A percentile compares a stretch with the other conserved stretches of the same genome.
phyloP scores from a whole-genome alignment of 2,113 vertebrate species.

The Cavia porcellus region DNA sequence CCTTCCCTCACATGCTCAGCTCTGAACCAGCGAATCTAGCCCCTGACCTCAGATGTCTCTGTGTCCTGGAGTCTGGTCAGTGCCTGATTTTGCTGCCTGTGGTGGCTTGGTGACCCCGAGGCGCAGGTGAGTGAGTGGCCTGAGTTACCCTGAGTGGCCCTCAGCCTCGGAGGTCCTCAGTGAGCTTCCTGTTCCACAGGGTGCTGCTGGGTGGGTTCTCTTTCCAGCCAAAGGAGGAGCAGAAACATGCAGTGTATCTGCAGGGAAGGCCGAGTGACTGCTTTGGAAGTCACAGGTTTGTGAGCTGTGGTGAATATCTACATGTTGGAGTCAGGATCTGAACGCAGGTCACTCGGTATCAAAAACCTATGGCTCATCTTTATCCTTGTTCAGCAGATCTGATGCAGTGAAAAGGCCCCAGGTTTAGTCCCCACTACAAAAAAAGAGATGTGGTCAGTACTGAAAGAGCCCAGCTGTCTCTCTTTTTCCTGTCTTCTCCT shows the following conservation, averaged over 20 bases:
- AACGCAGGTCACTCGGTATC: background rate
- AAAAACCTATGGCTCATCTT: background rate
- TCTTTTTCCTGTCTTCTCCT: no score
- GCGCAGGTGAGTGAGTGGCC: background rate
- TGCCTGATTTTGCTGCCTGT: background rate
- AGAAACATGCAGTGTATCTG: background rate
- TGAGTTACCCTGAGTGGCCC: background rate
- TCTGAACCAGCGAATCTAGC: background rate
- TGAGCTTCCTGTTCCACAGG: background rate
- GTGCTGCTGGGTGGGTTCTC: background rate
- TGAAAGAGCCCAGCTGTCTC: rapidly evolving
- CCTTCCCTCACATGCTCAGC: background rate
- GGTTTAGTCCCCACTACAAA: no score
- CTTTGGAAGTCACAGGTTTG: no score
- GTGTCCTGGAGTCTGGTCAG: background rate
- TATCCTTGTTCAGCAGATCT: no score
- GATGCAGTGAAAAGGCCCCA: no score
- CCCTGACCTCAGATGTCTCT: background rate
- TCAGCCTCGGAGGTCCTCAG: background rate
- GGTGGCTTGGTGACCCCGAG: background rate
- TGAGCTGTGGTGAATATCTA: background rate
- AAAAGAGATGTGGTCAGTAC: rapidly evolving
- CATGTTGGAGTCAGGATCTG: background rate
- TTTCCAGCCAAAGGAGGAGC: background rate
- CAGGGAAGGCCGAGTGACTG: background rate